A percentile compares a stretch with the other conserved stretches of the same genome.
These are phyloP conservation scores for Allacma fusca DNA, from an alignment of 2,888 invertebrate genomes.

Conservation along the genomic window DNA sequence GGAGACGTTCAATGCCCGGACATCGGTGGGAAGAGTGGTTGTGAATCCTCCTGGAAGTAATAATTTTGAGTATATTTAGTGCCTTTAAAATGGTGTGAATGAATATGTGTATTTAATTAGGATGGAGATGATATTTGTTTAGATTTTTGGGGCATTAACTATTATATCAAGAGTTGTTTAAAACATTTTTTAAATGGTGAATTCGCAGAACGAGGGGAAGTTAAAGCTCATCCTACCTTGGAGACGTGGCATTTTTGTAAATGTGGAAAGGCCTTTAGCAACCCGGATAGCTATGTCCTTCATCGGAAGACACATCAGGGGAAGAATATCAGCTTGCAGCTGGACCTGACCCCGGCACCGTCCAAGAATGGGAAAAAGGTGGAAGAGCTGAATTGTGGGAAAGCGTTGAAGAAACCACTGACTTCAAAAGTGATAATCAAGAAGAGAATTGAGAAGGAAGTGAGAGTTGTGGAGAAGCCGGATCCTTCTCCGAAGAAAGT, in stretches of 20 bases:
- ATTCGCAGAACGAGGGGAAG: constrained; percentile 10
- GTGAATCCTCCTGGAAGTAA: constrained; percentile 22
- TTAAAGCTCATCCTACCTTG: background rate
- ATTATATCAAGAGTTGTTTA: no score
- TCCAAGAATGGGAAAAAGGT: background rate
- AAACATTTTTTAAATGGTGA: background rate
- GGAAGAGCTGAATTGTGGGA: background rate
- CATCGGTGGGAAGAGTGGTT: constrained; percentile 1
- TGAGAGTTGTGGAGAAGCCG: background rate
- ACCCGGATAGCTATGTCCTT: background rate
- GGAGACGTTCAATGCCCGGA: background rate
- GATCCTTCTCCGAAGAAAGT: background rate
- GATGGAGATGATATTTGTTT: no score
- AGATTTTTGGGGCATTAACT: no score
- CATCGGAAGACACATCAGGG: background rate
- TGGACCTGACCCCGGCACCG: background rate
- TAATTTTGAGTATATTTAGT: background rate
- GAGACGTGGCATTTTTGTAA: constrained; percentile 9
- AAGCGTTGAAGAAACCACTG: background rate
- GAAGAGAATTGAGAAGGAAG: no score
- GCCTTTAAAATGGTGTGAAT: no score
- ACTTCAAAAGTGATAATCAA: background rate
- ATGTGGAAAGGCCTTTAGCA: background rate
- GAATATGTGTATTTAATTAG: no score
- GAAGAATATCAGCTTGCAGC: background rate